Percentiles rank a stretch among this genome's conserved stretches.
Conservation (phyloP, 2,888 invertebrate species). For the Oscheius sp. region DNA sequence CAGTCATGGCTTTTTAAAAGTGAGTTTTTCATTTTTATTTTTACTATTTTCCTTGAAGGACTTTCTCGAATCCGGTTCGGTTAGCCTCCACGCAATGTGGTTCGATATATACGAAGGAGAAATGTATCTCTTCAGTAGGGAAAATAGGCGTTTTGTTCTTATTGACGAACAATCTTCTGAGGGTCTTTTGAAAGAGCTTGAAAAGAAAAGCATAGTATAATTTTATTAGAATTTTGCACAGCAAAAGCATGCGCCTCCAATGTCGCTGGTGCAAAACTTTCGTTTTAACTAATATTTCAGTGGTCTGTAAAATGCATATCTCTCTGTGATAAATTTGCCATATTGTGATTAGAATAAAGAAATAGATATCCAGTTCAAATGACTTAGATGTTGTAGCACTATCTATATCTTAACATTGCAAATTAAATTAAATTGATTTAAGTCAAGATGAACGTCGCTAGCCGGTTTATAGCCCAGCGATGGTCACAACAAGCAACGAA, state of each 20-base stretch:
- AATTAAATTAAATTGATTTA: too few relatives aligned
- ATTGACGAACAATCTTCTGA: constrained; percentile 85
- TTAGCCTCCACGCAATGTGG: constrained; percentile 81
- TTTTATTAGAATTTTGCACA: too few relatives aligned
- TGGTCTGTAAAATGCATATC: not conserved
- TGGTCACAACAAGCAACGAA: constrained; percentile 17
- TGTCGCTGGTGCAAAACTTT: too few relatives aligned
- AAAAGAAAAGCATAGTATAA: constrained; percentile 31
- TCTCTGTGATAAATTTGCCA: constrained; percentile 6
- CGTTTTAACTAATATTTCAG: not conserved
- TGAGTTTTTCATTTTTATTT: not conserved
- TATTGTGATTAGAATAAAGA: constrained; percentile 2
- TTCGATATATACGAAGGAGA: constrained; percentile 92
- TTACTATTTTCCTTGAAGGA: constrained; percentile 49
- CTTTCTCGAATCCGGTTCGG: constrained; percentile 54
- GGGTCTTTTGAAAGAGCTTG: constrained; percentile 78
- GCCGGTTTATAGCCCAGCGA: not conserved
- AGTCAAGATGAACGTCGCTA: constrained; percentile 14
- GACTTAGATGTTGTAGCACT: not conserved
- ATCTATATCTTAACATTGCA: too few relatives aligned
- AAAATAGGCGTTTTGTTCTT: constrained; percentile 78
- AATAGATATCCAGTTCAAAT: not conserved
- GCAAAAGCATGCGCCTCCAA: too few relatives aligned
- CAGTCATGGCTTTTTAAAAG: constrained; percentile 65
- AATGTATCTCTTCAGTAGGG: constrained; percentile 85